phyloP scores from a whole-genome alignment of 2,797 vertebrate genomes.

The Silurus lanzhouensis region DNA sequence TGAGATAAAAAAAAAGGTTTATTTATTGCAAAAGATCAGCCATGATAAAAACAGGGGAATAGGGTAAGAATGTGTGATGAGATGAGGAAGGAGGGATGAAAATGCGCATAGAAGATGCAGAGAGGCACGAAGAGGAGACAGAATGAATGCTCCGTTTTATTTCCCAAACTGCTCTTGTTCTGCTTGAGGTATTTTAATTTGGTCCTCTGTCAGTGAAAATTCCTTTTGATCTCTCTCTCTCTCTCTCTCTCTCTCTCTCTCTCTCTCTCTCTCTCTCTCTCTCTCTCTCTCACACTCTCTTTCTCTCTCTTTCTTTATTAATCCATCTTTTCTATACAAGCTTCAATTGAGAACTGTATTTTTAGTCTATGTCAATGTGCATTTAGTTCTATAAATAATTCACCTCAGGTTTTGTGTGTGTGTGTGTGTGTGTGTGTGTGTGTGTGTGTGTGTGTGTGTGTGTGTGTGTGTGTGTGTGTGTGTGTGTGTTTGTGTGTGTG shows the following conservation, averaged over 20 bases:
- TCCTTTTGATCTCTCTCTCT: conserved; percentile 68
- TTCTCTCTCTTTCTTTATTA: conserved; percentile 57
- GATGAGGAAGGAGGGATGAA: conserved; percentile 12
- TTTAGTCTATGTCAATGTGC: conserved; percentile 7
- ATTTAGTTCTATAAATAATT: conserved; percentile 26
- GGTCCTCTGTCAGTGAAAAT: conserved; percentile 65
- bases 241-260: conserved; percentile 49
- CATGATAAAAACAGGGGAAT: background rate
- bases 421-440: conserved; percentile 36
- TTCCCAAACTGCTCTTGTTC: conserved; percentile 68
- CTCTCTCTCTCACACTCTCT: conserved; percentile 61
- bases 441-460: conserved; percentile 60
- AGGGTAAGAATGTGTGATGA: conserved; percentile 25
- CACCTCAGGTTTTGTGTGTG: conserved; percentile 28
- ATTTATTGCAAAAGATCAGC: conserved; percentile 23
- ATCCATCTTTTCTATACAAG: background rate
- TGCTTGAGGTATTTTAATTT: conserved; percentile 77
- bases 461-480: conserved; percentile 54
- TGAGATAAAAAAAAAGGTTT: conserved; percentile 11
- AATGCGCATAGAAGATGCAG: conserved; percentile 11
- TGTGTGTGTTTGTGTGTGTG: conserved; percentile 41
- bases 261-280: conserved; percentile 32
- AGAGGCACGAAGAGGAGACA: conserved; percentile 36
- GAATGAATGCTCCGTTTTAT: conserved; percentile 37
- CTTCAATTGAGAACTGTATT: conserved; percentile 45